phyloP scores from a whole-genome alignment of 2,797 vertebrate species.

The Hydrolagus colliei region DNA sequence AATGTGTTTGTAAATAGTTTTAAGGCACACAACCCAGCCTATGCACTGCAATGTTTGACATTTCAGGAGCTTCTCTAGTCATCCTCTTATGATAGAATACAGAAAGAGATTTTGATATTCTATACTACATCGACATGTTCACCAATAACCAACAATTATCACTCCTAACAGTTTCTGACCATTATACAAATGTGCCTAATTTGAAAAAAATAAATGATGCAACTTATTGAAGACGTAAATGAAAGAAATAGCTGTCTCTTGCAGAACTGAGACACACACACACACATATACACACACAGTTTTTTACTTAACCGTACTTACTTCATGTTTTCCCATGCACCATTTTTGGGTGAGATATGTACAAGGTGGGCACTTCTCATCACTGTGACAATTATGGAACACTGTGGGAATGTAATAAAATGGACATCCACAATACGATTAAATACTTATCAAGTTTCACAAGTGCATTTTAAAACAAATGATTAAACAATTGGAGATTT shows the following conservation, averaged over 20 bases:
- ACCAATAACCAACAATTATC: background rate
- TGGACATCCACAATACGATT: background rate
- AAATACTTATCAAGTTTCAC: background rate
- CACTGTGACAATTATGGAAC: slow-evolving; percentile 92
- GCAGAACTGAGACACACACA: too few relatives aligned
- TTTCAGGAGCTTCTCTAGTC: background rate
- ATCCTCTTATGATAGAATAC: background rate
- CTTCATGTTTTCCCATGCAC: slow-evolving; percentile 99
- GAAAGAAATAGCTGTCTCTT: too few relatives aligned
- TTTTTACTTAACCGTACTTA: slow-evolving; percentile 49
- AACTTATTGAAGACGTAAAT: too few relatives aligned
- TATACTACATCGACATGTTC: background rate
- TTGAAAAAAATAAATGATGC: too few relatives aligned
- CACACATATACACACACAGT: too few relatives aligned
- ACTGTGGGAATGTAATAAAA: slow-evolving; percentile 57
- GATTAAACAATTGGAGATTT: background rate
- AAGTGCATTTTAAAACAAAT: background rate
- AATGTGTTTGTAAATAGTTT: background rate
- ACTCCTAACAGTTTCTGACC: background rate
- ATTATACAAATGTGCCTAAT: background rate
- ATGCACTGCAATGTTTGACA: background rate
- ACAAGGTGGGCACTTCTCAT: slow-evolving; percentile 93
- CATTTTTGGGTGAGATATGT: slow-evolving; percentile 93
- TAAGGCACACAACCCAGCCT: background rate
- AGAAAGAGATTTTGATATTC: background rate